phyloP scores from a whole-genome alignment of 2,797 vertebrate genomes.

The Psittacula echo region DNA sequence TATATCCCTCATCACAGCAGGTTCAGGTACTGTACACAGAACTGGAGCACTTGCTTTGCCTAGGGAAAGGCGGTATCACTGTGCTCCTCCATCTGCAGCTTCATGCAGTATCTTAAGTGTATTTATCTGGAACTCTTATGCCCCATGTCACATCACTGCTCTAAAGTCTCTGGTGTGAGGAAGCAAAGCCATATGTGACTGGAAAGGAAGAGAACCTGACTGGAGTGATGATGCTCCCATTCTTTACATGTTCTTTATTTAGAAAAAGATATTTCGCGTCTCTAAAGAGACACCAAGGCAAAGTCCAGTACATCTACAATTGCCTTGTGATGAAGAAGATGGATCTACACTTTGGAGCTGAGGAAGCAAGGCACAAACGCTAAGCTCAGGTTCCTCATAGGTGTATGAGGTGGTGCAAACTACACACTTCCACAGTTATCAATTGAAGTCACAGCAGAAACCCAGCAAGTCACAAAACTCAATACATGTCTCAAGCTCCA shows the following conservation, averaged over 20 bases:
- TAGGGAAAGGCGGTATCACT: background rate
- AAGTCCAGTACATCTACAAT: background rate
- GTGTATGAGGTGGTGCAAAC: background rate
- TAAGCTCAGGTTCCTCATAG: background rate
- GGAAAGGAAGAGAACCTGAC: background rate
- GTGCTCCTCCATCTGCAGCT: background rate
- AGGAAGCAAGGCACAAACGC: background rate
- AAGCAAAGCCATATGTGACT: background rate
- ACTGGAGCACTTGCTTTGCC: background rate
- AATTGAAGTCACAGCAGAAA: background rate
- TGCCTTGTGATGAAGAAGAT: background rate
- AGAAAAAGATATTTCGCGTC: background rate
- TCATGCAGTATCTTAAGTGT: fast-evolving
- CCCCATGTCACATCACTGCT: background rate
- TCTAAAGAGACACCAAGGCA: background rate
- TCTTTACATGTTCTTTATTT: fast-evolving
- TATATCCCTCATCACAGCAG: fast-evolving
- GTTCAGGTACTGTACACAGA: fast-evolving
- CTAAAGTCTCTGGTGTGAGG: fast-evolving
- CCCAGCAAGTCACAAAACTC: background rate
- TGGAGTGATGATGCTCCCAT: background rate
- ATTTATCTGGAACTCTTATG: background rate
- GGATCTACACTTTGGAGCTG: background rate
- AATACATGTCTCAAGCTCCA: background rate
- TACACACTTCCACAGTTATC: background rate